Base-by-base conservation (phyloP, 1,140 invertebrate genomes). In the Idris sp. region DNA sequence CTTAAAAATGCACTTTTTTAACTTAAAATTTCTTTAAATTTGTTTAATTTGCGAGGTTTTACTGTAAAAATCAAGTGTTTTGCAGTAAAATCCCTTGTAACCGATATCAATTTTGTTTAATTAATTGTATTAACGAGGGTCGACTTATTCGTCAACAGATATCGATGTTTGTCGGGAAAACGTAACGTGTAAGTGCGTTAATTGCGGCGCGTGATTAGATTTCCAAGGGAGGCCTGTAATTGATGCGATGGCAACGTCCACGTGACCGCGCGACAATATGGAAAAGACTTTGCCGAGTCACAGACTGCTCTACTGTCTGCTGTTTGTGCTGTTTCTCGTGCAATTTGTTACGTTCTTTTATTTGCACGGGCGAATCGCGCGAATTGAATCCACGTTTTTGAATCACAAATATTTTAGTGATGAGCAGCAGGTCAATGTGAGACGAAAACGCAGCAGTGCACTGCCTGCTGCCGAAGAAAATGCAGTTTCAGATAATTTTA, bases 311-410 rank as follows among this genome's bases (percentile, higher is more conserved):
- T 82, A 81, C 56, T 81, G 72, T 41, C 74, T 83, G 15, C 26
- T 85, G 48, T 69, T 81, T 19, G 79, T 77, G 26, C 82, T 83
- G 54, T 82, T 81, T 41, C 13, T 83, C 19, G 58, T 73, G 5
- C 83, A 85, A 53, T 76, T 83, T 40, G 67, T 78, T 44, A 76
- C 67, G 0, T 85, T 82, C 67, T 67, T 79, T 15, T 83, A 83
- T 54, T 73, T 85, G 8, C 82, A 83, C 46, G 71, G 67, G 2
- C 73, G 81, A 26, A 71, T 85, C 25, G 62, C 56, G 14, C 59
- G 75, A 30, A 48, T 84, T 49, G 81, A 83, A 41, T 71, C 62
- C 14, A 58, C 79, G 13, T 73, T 82, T 8, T 41, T 68, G 8
- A 58, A 77, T 5, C 13, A 30, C 14, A 44, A 49, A 13, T 44